Conservation (phyloP, 2,797 vertebrate species). For the Cynopterus sphinx region DNA sequence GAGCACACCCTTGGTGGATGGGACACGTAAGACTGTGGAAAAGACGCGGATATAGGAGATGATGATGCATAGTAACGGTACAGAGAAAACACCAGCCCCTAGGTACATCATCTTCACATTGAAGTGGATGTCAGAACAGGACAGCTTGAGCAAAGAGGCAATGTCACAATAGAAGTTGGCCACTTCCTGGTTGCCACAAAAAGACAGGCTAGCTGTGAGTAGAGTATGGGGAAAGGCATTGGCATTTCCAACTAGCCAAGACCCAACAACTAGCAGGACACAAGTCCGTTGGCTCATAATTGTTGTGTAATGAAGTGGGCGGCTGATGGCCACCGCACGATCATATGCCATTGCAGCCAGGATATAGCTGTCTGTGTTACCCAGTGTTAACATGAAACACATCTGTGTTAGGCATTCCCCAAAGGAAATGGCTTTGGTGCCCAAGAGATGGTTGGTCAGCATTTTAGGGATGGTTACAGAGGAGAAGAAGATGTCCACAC, state of each 20-base stretch:
- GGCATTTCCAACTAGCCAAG: constrained; percentile 61
- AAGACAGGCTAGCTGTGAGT: constrained; percentile 61
- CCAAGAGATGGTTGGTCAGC: no score
- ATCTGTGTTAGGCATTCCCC: constrained; percentile 61
- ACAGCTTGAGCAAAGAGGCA: constrained; percentile 60
- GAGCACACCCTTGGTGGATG: constrained; percentile 23
- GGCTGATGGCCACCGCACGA: constrained; percentile 74
- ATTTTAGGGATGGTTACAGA: no score
- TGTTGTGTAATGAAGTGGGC: constrained; percentile 75
- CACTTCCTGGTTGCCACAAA: constrained; percentile 46
- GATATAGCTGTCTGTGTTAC: constrained; percentile 80
- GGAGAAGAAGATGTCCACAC: no score
- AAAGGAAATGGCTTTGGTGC: constrained; percentile 56
- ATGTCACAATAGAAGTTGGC: constrained; percentile 75
- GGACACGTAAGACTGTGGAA: constrained; percentile 26
- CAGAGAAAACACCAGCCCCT: constrained; percentile 54
- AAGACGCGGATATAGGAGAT: constrained; percentile 62
- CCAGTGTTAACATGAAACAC: constrained; percentile 66
- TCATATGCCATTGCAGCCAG: constrained; percentile 81
- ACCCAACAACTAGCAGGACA: constrained; percentile 59
- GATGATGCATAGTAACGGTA: constrained; percentile 57
- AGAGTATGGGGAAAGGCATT: constrained; percentile 62
- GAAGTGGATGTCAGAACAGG: constrained; percentile 67
- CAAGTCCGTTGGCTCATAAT: constrained; percentile 71
- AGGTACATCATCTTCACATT: constrained; percentile 70